These are phyloP conservation scores for Baccha elongata DNA, from an alignment of 2,888 invertebrate species.

Conservation along the genomic window DNA sequence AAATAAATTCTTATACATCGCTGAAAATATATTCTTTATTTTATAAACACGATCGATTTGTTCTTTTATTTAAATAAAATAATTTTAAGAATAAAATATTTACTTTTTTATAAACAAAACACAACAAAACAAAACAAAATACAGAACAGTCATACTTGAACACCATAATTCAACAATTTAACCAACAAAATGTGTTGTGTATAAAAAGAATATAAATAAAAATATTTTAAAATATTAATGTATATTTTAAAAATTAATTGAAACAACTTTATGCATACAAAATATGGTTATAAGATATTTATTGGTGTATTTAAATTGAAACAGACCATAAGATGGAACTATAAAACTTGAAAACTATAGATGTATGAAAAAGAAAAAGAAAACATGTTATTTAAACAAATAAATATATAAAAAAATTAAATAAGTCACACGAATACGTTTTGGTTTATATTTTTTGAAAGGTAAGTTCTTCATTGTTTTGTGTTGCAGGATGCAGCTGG, in stretches of 20 bases:
- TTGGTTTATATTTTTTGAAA: no score
- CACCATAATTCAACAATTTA: background rate
- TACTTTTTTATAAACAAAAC: background rate
- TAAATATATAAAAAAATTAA: conserved; percentile 61
- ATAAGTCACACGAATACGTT: no score
- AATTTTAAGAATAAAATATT: background rate
- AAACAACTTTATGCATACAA: conserved; percentile 24
- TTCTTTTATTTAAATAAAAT: background rate
- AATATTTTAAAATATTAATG: background rate
- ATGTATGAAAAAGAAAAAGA: conserved; percentile 50
- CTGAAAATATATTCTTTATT: background rate
- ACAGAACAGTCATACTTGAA: background rate
- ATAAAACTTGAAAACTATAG: conserved; percentile 39
- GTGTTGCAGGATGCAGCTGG: no score
- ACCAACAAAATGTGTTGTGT: conserved; percentile 11
- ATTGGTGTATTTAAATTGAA: conserved; percentile 60
- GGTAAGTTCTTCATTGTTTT: no score
- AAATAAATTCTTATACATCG: conserved; percentile 4
- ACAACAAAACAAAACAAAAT: background rate
- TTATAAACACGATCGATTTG: background rate
- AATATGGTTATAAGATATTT: conserved; percentile 34
- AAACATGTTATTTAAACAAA: conserved; percentile 59
- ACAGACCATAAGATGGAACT: conserved; percentile 32
- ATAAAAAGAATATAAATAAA: background rate
- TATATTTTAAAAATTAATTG: conserved; percentile 23